A percentile compares a stretch with the other conserved stretches of the same genome.
Conservation (phyloP, 2,888 invertebrate species). For the Callinectes sapidus region DNA sequence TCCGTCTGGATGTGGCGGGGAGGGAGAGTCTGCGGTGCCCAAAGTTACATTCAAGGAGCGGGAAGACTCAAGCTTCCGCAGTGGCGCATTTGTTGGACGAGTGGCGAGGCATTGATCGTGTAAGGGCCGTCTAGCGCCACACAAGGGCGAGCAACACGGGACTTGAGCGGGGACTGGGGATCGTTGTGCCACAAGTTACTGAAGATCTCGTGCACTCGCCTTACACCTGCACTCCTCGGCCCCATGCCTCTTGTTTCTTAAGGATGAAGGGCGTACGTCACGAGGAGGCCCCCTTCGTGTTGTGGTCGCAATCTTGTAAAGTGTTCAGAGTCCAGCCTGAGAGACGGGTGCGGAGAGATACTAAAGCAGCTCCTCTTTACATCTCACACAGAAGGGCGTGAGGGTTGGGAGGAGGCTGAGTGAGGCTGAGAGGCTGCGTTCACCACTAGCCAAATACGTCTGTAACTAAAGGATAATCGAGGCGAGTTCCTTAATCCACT, state of each 20-base stretch:
- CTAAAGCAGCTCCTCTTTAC: background rate
- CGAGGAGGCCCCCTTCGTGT: background rate
- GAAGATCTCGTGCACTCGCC: conserved; percentile 1
- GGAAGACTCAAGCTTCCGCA: conserved; percentile 27
- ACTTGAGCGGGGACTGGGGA: background rate
- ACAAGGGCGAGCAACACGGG: conserved; percentile 25
- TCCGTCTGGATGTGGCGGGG: background rate
- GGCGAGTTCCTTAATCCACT: background rate
- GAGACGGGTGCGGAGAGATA: background rate
- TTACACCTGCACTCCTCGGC: background rate
- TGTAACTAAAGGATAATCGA: conserved; percentile 27
- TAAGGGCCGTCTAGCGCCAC: conserved; percentile 22
- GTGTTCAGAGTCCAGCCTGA: conserved; percentile 17
- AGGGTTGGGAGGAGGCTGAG: background rate
- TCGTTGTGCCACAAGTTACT: conserved; percentile 16
- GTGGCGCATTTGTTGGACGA: conserved; percentile 35
- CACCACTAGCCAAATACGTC: conserved; percentile 4
- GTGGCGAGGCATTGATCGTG: conserved; percentile 37
- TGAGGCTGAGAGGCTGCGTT: background rate
- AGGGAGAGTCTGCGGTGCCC: background rate
- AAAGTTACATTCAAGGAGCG: conserved; percentile 33
- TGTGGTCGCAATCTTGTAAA: conserved; percentile 19
- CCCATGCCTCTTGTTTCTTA: background rate
- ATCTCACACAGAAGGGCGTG: background rate
- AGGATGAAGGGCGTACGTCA: background rate